phyloP scores from a whole-genome alignment of 2,113 vertebrate species.

The Passer montanus region DNA sequence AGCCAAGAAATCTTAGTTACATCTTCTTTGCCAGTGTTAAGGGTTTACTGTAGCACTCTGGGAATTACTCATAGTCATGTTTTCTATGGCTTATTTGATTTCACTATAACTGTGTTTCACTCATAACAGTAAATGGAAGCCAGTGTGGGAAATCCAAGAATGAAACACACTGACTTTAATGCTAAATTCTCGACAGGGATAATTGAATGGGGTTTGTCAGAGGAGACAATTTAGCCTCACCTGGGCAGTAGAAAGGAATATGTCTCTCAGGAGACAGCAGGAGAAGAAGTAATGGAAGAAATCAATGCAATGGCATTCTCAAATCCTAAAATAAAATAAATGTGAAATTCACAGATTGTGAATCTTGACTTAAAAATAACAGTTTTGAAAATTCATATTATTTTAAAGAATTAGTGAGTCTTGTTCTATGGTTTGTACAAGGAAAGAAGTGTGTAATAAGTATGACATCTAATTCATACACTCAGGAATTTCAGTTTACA shows the following conservation, averaged over 20 bases:
- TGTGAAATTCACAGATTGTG: neutral
- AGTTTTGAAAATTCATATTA: neutral
- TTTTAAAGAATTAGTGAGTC: neutral
- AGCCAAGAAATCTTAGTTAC: neutral
- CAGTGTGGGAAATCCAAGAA: neutral
- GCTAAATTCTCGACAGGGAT: neutral
- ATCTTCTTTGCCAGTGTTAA: neutral
- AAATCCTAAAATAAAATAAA: neutral
- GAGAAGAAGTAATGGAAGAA: neutral
- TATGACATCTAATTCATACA: neutral
- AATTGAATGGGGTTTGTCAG: neutral
- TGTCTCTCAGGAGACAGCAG: neutral
- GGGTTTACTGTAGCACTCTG: neutral
- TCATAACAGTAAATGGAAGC: neutral
- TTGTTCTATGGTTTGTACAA: neutral
- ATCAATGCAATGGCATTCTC: neutral
- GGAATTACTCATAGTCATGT: neutral
- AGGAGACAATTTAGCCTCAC: neutral
- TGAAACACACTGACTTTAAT: neutral
- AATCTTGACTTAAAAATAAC: neutral
- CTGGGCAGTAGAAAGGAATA: neutral
- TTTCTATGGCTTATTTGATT: neutral
- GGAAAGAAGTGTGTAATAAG: neutral
- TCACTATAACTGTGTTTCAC: neutral
- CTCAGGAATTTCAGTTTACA: neutral